These are phyloP conservation scores for Xylocampa areola DNA, from an alignment of 2,888 invertebrate genomes.

Conservation along the genomic window DNA sequence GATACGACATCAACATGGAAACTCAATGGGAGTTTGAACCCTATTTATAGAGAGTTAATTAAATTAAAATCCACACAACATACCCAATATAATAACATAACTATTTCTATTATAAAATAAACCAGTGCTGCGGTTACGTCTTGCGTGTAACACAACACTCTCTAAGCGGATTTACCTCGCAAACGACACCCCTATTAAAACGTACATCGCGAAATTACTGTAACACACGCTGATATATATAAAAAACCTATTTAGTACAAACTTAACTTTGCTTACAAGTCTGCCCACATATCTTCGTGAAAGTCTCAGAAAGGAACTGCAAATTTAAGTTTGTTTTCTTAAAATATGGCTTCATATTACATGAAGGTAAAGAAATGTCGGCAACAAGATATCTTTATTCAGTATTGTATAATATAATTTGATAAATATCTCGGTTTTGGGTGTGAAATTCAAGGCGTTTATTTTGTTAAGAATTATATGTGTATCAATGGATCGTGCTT, in stretches of 20 bases:
- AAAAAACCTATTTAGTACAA: constrained; percentile 46
- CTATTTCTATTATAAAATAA: constrained; percentile 34
- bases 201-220: constrained; percentile 53
- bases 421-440: constrained; percentile 62
- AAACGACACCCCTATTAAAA: constrained; percentile 69
- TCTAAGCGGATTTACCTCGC: constrained; percentile 66
- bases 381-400: constrained; percentile 52
- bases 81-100: constrained; percentile 19
- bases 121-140: constrained; percentile 55
- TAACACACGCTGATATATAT: constrained; percentile 44
- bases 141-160: constrained; percentile 59
- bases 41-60: constrained; percentile 10
- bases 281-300: not conserved
- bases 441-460: constrained; percentile 55
- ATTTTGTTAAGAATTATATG: constrained; percentile 47
- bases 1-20: not conserved
- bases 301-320: constrained; percentile 6
- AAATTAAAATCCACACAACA: constrained; percentile 23
- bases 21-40: not conserved
- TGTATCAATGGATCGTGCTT: constrained; percentile 41
- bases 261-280: constrained; percentile 7
- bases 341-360: constrained; percentile 45
- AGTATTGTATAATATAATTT: constrained; percentile 57
- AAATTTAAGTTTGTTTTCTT: constrained; percentile 47
- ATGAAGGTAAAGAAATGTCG: constrained; percentile 30